phyloP scores from a whole-genome alignment of 2,113 vertebrate species.

The Zapornia atra region DNA sequence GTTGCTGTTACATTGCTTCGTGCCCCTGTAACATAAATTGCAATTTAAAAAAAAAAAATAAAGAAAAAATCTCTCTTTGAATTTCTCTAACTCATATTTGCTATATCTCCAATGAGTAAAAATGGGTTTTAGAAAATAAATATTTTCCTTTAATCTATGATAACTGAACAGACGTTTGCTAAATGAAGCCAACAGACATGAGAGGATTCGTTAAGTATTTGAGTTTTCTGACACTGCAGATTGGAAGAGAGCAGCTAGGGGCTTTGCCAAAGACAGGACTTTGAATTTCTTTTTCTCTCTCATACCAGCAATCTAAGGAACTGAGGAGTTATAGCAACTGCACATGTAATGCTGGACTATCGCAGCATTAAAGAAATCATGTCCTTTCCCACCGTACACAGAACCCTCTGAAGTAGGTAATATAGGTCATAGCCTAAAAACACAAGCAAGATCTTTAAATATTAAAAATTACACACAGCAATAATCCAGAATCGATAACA shows the following conservation, averaged over 20 bases:
- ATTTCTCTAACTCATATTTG: neutral
- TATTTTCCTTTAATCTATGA: conserved; percentile 58
- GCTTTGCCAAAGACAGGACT: conserved; percentile 56
- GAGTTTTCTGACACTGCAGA: conserved; percentile 70
- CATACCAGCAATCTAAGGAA: neutral
- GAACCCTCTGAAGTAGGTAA: neutral
- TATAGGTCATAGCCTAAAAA: neutral
- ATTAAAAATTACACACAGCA: neutral
- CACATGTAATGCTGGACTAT: neutral
- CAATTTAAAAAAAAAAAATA: neutral
- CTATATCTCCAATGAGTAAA: neutral
- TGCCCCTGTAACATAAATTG: neutral
- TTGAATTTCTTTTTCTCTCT: neutral
- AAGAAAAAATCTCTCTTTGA: neutral
- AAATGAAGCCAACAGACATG: conserved; percentile 67
- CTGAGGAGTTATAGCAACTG: neutral
- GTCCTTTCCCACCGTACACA: neutral
- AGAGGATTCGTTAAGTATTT: conserved; percentile 60
- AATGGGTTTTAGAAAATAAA: conserved; percentile 13
- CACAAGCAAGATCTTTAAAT: neutral
- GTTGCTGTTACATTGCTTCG: neutral
- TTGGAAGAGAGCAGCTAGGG: conserved; percentile 48
- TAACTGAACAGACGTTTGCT: conserved; percentile 64
- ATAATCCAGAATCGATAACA: neutral
- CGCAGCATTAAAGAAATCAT: neutral